Evolutionary conservation across 2,888 invertebrate genomes (phyloP).

Genomic region (Drosophila cognata): DNA sequence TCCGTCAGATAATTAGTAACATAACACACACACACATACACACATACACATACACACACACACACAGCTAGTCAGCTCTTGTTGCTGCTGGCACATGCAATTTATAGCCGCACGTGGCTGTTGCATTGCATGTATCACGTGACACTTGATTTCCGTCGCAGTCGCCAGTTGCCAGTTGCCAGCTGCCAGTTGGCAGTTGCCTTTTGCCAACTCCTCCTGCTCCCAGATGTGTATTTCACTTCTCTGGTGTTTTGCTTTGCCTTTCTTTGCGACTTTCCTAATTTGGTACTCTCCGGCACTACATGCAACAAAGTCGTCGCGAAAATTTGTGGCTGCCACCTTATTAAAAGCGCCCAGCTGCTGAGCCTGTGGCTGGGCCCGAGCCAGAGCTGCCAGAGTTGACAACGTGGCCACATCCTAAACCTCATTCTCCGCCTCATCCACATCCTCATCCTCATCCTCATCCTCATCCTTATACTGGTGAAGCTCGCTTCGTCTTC

Average conservation of each 20-base stretch:
- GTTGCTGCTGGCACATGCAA: slow-evolving; percentile 71
- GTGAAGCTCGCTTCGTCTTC: slow-evolving; percentile 48
- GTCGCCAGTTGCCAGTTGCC: slow-evolving; percentile 29
- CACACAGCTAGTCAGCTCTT: slow-evolving; percentile 32
- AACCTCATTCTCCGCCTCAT: slow-evolving; percentile 4
- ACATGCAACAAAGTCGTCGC: slow-evolving; percentile 77
- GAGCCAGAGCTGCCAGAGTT: slow-evolving; percentile 34
- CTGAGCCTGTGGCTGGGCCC: slow-evolving; percentile 50
- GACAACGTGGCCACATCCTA: slow-evolving; percentile 56
- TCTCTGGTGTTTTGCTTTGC: slow-evolving; percentile 67
- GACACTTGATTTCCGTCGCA: slow-evolving; percentile 81
- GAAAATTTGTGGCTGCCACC: slow-evolving; percentile 76
- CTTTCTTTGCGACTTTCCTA: slow-evolving; percentile 79
- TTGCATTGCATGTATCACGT: slow-evolving; percentile 80
- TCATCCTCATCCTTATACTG: slow-evolving; percentile 36
- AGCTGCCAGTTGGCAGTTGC: not conserved
- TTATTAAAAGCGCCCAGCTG: slow-evolving; percentile 79
- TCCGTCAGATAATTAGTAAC: slow-evolving; percentile 85
- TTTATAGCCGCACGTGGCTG: slow-evolving; percentile 79
- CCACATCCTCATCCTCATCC: slow-evolving; percentile 15
- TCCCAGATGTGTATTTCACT: slow-evolving; percentile 2
- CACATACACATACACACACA: slow-evolving; percentile 22
- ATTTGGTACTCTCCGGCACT: slow-evolving; percentile 73
- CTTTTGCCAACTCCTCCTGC: not conserved
- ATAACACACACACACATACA: slow-evolving; percentile 60